phyloP scores from a whole-genome alignment of 2,113 vertebrate species.

The Semnopithecus entellus region DNA sequence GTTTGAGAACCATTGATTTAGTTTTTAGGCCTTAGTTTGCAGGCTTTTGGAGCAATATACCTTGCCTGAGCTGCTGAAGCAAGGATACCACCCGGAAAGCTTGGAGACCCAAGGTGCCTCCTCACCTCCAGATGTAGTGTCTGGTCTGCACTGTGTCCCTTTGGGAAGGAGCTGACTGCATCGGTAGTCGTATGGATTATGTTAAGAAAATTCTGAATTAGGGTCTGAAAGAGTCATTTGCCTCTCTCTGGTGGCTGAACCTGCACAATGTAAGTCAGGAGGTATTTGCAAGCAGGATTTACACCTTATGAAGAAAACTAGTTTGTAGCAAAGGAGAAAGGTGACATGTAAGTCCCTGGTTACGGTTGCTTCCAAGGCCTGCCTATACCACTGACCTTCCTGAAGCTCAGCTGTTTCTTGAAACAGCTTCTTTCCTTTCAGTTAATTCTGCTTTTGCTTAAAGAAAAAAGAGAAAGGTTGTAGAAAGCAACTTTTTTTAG shows the following conservation, averaged over 20 bases:
- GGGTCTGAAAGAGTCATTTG: neutral
- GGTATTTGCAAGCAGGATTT: neutral
- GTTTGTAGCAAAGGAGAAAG: neutral
- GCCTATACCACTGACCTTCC: neutral
- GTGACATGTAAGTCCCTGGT: neutral
- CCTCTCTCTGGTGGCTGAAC: neutral
- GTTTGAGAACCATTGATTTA: neutral
- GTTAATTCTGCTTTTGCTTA: neutral
- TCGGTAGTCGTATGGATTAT: neutral
- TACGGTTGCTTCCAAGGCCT: neutral
- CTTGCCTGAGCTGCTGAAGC: fast-evolving
- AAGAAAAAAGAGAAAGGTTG: neutral
- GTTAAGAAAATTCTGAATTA: neutral
- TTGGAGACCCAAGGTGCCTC: neutral
- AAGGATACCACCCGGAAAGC: neutral
- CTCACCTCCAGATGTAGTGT: neutral
- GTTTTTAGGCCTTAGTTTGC: neutral
- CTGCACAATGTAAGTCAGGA: neutral
- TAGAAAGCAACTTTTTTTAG: neutral
- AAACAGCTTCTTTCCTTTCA: neutral
- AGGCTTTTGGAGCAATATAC: neutral
- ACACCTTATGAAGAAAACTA: neutral
- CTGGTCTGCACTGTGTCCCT: neutral
- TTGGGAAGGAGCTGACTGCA: neutral
- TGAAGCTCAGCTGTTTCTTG: neutral